Conservation (phyloP, 2,113 vertebrate species). For the Castor canadensis region DNA sequence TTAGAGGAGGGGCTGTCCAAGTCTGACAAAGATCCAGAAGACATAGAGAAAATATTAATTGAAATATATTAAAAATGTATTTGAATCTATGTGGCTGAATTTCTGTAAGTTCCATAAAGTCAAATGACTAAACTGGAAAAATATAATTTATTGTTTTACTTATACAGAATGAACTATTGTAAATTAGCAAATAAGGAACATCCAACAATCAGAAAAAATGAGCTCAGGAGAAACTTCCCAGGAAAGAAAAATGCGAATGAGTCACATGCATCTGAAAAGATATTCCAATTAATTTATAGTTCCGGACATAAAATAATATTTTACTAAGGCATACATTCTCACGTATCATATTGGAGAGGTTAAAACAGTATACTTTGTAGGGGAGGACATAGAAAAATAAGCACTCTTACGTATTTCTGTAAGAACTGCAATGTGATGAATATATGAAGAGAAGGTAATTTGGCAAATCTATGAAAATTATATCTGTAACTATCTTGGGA, state of each 20-base stretch:
- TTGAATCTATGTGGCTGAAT: not conserved
- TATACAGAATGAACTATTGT: not conserved
- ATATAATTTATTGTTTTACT: not conserved
- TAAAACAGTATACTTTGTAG: not conserved
- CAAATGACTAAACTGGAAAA: not conserved
- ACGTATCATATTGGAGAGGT: not conserved
- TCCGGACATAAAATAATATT: not conserved
- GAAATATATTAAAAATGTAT: not conserved
- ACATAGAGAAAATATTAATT: not conserved
- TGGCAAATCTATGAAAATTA: slow-evolving; percentile 60
- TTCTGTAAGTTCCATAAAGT: not conserved
- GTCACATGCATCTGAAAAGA: slow-evolving; percentile 38
- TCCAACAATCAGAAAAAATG: not conserved
- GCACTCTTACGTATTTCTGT: not conserved
- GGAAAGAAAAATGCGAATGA: not conserved
- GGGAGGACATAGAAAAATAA: not conserved
- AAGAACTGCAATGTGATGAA: not conserved
- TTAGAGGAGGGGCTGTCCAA: not conserved
- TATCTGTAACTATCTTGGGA: slow-evolving; percentile 37
- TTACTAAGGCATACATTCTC: slow-evolving; percentile 22
- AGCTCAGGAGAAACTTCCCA: not conserved
- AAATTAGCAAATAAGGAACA: slow-evolving; percentile 18
- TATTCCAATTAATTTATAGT: slow-evolving; percentile 33
- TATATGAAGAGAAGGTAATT: slow-evolving; percentile 36
- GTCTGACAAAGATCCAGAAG: not conserved